Percentiles rank a stretch among this genome's conserved stretches.
Evolutionary conservation across 2,888 invertebrate species (phyloP).

Genomic region (Trissolcus brochymenae): DNA sequence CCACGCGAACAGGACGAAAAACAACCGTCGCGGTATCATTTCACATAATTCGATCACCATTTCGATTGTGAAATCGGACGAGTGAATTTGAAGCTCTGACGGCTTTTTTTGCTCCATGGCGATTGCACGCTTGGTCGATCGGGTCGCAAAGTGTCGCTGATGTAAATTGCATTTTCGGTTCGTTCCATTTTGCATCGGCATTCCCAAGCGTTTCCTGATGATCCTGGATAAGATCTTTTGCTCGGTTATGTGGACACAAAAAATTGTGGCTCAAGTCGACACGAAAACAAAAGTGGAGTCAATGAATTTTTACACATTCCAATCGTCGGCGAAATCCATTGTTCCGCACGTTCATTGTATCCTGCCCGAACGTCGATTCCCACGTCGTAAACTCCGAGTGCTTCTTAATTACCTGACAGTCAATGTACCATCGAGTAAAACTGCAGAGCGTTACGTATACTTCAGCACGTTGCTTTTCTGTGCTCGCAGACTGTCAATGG

Average conservation of each 20-base stretch:
- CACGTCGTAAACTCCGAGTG: constrained; percentile 50
- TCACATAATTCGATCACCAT: constrained; percentile 10
- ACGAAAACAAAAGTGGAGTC: constrained; percentile 45
- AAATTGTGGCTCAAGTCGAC: constrained; percentile 14
- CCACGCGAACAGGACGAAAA: background rate
- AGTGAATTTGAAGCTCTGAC: background rate
- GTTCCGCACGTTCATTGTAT: constrained; percentile 60
- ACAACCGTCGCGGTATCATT: constrained; percentile 4
- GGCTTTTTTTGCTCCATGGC: background rate
- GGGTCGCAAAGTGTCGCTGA: constrained; percentile 14
- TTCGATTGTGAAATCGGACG: constrained; percentile 3
- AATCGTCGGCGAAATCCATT: constrained; percentile 38
- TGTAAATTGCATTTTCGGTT: constrained; percentile 7
- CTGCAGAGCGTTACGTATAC: constrained; percentile 27
- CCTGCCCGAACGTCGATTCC: constrained; percentile 59
- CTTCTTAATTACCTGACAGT: constrained; percentile 58
- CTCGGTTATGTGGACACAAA: background rate
- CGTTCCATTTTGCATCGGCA: constrained; percentile 5
- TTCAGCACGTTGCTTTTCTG: constrained; percentile 35
- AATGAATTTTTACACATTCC: constrained; percentile 49
- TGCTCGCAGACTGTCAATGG: constrained; percentile 15
- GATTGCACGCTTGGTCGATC: constrained; percentile 43
- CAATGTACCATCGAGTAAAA: constrained; percentile 52
- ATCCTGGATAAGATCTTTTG: constrained; percentile 6
- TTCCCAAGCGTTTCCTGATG: constrained; percentile 6